Base-by-base conservation (phyloP, 2,113 vertebrate genomes). In the Tor tambroides region DNA sequence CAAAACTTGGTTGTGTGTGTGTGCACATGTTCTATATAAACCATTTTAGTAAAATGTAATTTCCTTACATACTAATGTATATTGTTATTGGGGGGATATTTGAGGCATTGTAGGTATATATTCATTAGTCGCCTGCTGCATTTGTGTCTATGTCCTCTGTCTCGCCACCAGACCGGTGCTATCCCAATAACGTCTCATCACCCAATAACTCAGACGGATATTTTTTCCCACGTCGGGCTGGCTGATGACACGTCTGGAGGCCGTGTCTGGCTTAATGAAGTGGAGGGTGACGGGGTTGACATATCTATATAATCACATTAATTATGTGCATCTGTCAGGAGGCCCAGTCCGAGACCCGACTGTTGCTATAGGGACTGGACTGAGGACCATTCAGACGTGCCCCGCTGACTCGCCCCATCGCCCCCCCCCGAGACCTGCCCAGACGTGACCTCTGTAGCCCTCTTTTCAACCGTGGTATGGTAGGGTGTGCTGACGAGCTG, bases 361-460 rank as follows among this genome's bases (percentile, higher is more conserved):
- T 83, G 95, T 95, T 95, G 93, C 95, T 84, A 94, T 90, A 94
- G 86, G 92, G 92, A 94, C 92, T 6, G 85, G 87, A 79, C 85
- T 83, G 75, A 43, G 85, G 86, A n/a, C 90, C 91, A 92, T 90
- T 89, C 93, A 96, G 95, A 93, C 92, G 88, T 91, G 88, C 77
- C 93, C 88, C 72, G 90, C 93, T 95, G 95, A 93, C 95, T 87
- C 93, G 89, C 80, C 87, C 88, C 82, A 84, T 92, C 89, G 89
- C 43, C 43, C 94, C 75, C 94, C 89, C 94, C 15, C 0, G 95
- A 92, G 96, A 94, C 89, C 89, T 91, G 96, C 94, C 96, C 96
- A 96, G 96, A 96, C 95, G 87, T 93, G 95, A 96, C 95, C 96
- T 92, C 90, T 38, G 91, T 87, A 88, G 92, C 88, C 89, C 88